Percentiles rank a stretch among this genome's conserved stretches.
Evolutionary conservation across 2,797 vertebrate genomes (phyloP).

Genomic region (Oreortyx pictus): DNA sequence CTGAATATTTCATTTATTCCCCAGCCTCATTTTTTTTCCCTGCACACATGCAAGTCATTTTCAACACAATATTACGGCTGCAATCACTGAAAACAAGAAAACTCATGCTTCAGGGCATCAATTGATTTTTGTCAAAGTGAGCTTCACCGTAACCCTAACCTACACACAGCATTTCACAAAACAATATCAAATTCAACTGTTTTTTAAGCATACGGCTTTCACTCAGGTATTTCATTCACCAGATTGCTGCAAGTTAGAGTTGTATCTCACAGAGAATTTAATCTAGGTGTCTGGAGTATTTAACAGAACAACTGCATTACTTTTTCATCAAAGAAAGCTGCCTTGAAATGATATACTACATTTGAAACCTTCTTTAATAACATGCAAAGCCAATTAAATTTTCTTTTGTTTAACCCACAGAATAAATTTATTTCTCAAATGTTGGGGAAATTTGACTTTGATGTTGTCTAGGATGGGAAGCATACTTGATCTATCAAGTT

Average conservation of each 20-base stretch:
- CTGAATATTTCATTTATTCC: conserved; percentile 42
- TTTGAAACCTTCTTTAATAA: background rate
- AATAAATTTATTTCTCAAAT: background rate
- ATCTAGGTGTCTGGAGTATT: background rate
- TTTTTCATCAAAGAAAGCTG: background rate
- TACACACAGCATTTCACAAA: background rate
- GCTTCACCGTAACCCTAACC: background rate
- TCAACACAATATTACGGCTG: conserved; percentile 33
- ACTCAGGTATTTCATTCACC: background rate
- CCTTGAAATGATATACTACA: background rate
- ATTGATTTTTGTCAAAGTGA: conserved; percentile 1
- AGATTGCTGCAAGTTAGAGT: background rate
- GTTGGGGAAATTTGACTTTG: background rate
- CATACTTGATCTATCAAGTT: background rate
- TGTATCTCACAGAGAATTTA: background rate
- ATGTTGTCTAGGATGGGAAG: background rate
- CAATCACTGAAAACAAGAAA: background rate
- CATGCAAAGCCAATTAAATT: background rate
- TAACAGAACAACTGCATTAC: background rate
- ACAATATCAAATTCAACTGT: background rate
- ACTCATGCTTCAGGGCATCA: conserved; percentile 5
- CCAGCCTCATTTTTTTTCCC: background rate
- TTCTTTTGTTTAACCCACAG: background rate
- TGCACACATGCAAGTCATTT: conserved; percentile 64
- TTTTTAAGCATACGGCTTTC: background rate